phyloP scores from a whole-genome alignment of 2,888 invertebrate genomes.

The Germaria angustata region DNA sequence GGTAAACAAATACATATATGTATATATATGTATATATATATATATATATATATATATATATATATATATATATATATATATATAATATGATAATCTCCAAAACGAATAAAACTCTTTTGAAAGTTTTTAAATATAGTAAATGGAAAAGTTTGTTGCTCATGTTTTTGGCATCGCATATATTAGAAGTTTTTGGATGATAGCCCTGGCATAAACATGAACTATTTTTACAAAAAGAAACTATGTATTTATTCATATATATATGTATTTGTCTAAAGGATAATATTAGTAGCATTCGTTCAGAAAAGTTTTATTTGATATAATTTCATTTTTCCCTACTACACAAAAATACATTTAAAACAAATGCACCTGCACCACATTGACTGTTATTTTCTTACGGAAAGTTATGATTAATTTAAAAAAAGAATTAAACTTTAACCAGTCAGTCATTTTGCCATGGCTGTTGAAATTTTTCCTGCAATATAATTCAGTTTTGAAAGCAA shows the following conservation, averaged over 20 bases:
- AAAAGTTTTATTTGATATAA: slow-evolving; percentile 5
- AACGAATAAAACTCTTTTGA: slow-evolving; percentile 10
- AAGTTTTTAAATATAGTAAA: not conserved
- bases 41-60: too few relatives aligned
- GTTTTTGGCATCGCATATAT: slow-evolving; percentile 57
- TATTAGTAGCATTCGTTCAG: not conserved
- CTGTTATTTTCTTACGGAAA: not conserved
- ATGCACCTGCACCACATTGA: slow-evolving; percentile 35
- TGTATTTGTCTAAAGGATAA: too few relatives aligned
- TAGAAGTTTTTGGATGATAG: slow-evolving; percentile 42
- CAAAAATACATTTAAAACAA: slow-evolving; percentile 9
- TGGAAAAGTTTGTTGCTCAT: slow-evolving; percentile 38
- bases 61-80: too few relatives aligned
- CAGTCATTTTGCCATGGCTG: too few relatives aligned
- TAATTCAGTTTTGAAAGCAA: not conserved
- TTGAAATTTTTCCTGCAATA: not conserved
- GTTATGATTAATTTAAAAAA: slow-evolving; percentile 11
- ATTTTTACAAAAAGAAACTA: too few relatives aligned
- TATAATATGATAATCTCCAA: slow-evolving; percentile 36
- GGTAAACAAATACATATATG: too few relatives aligned
- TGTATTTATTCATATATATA: too few relatives aligned
- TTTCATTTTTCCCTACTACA: not conserved
- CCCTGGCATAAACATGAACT: slow-evolving; percentile 48
- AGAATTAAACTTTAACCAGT: slow-evolving; percentile 41
- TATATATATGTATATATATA: too few relatives aligned